phyloP scores from a whole-genome alignment of 2,888 invertebrate species.

The Selenia dentaria region DNA sequence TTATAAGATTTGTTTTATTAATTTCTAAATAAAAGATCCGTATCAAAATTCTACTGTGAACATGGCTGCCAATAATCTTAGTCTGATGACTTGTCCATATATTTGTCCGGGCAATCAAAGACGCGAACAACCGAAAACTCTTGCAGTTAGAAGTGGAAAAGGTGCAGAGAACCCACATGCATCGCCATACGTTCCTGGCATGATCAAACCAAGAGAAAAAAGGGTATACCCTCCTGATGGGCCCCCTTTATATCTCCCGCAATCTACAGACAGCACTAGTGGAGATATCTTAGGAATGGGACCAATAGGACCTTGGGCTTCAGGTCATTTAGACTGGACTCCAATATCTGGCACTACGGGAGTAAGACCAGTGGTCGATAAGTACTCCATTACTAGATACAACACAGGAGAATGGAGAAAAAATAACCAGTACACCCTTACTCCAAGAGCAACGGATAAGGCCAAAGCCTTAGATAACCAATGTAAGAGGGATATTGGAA shows the following conservation, averaged over 20 bases:
- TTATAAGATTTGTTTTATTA: conserved; percentile 24
- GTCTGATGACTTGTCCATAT: conserved; percentile 54
- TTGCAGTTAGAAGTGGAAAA: conserved; percentile 38
- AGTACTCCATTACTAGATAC: conserved; percentile 90
- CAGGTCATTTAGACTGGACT: conserved; percentile 90
- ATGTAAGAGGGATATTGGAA: conserved; percentile 59
- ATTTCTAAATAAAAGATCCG: too few relatives aligned
- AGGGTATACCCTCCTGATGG: conserved; percentile 60
- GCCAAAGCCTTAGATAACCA: conserved; percentile 52
- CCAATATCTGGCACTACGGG: conserved; percentile 90
- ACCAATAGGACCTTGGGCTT: conserved; percentile 88
- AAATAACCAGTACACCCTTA: conserved; percentile 81
- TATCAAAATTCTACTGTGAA: conserved; percentile 45
- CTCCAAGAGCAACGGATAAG: conserved; percentile 60
- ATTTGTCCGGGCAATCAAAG: conserved; percentile 52
- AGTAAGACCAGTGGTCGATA: conserved; percentile 90
- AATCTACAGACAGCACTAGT: conserved; percentile 69
- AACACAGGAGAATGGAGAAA: conserved; percentile 90
- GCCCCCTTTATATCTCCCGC: conserved; percentile 71
- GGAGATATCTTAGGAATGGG: conserved; percentile 73
- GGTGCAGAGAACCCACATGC: conserved; percentile 40
- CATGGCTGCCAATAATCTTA: conserved; percentile 41
- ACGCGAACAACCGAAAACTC: conserved; percentile 17
- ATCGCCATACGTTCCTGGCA: conserved; percentile 62
- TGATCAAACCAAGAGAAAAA: conserved; percentile 56